Percentiles rank a stretch among this genome's conserved stretches.
These are phyloP conservation scores for Tragelaphus imberbis DNA, from an alignment of 2,113 vertebrate genomes.

Conservation along the genomic window DNA sequence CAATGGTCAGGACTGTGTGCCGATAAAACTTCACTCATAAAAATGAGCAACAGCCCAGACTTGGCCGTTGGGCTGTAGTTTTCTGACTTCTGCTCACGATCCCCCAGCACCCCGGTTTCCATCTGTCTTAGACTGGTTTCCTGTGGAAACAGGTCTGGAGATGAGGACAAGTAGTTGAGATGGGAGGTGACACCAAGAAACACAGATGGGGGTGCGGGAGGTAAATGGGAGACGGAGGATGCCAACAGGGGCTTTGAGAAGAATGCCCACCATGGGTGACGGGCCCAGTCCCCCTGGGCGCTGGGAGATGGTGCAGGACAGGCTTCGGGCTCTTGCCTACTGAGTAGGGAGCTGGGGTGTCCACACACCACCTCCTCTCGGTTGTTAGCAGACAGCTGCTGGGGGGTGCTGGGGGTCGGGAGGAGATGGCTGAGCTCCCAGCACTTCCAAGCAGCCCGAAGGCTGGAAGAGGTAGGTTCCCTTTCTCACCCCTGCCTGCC, in stretches of 20 bases:
- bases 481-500: not conserved
- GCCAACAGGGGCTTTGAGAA: not conserved
- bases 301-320: not conserved
- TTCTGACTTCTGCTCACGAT: not conserved
- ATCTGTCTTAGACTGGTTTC: not conserved
- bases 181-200: not conserved
- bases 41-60: not conserved
- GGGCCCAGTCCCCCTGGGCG: accelerated
- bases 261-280: accelerated
- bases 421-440: not conserved
- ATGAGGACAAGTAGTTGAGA: not conserved
- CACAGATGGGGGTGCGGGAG: not conserved
- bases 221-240: not conserved
- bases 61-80: not conserved
- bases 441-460: not conserved
- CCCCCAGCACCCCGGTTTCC: not conserved
- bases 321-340: accelerated
- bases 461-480: not conserved
- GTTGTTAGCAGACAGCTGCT: not conserved
- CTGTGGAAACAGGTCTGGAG: not conserved
- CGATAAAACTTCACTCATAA: not conserved
- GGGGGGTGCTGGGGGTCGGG: accelerated
- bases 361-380: not conserved
- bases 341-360: not conserved
- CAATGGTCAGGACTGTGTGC: not conserved